Conservation (phyloP, 2,797 vertebrate genomes). For the Pteropus rufus region DNA sequence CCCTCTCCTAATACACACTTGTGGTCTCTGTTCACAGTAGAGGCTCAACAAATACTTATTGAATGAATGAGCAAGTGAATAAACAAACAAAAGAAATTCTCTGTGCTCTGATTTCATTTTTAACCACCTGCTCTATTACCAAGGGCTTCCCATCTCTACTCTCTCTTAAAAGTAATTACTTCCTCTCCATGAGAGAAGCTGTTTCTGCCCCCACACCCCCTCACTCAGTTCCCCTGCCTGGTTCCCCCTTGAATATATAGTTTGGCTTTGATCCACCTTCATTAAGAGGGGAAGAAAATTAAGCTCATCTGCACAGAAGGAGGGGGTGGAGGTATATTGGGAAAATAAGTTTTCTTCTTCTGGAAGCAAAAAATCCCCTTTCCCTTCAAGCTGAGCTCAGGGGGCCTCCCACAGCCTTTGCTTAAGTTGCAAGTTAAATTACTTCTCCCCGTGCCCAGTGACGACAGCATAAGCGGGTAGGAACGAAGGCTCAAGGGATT, state of each 20-base stretch:
- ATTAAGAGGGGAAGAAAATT: slow-evolving; percentile 70
- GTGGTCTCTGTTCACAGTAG: not conserved
- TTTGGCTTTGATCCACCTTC: slow-evolving; percentile 73
- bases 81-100: not conserved
- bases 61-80: not conserved
- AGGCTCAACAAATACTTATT: not conserved
- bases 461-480: not conserved
- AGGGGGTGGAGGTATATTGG: not conserved
- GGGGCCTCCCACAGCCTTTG: slow-evolving; percentile 59
- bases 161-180: slow-evolving; percentile 72
- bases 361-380: slow-evolving; percentile 56
- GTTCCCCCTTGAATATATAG: slow-evolving; percentile 39
- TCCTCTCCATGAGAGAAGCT: slow-evolving; percentile 54
- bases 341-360: slow-evolving; percentile 64
- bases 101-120: not conserved
- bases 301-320: slow-evolving; percentile 55
- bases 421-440: slow-evolving; percentile 60
- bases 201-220: slow-evolving; percentile 39
- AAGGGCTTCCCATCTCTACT: slow-evolving; percentile 38
- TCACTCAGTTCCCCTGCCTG: slow-evolving; percentile 43
- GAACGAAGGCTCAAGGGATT: not conserved
- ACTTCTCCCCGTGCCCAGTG: not conserved
- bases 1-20: not conserved
- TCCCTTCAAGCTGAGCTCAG: slow-evolving; percentile 50
- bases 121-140: slow-evolving; percentile 33